These are phyloP conservation scores for Coranthus polyacanthus DNA, from an alignment of 2,797 vertebrate genomes.

Conservation along the genomic window DNA sequence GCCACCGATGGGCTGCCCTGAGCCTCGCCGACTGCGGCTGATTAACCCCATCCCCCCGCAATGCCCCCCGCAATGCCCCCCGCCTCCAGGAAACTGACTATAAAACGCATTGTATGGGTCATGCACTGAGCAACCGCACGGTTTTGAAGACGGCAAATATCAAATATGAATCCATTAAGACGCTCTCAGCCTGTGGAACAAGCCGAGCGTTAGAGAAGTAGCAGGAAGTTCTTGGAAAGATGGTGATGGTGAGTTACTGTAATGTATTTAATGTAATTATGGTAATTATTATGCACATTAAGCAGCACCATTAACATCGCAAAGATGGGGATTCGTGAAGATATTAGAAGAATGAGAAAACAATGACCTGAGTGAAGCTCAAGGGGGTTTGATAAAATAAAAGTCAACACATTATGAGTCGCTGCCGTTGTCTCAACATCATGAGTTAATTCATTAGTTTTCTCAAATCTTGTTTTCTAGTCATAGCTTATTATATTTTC, in stretches of 20 bases:
- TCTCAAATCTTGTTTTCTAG: too few relatives aligned
- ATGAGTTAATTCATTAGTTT: too few relatives aligned
- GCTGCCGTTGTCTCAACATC: too few relatives aligned
- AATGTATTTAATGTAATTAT: too few relatives aligned
- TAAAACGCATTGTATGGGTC: slow-evolving; percentile 37
- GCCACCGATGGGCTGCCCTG: slow-evolving; percentile 40
- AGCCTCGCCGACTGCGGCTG: slow-evolving; percentile 31
- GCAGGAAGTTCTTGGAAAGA: background rate
- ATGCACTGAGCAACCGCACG: slow-evolving; percentile 8
- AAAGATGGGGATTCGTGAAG: too few relatives aligned
- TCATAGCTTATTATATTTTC: too few relatives aligned
- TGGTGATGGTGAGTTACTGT: too few relatives aligned
- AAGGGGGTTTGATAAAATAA: too few relatives aligned
- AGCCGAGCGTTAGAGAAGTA: background rate
- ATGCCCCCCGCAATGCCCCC: background rate
- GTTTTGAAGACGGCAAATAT: slow-evolving; percentile 14
- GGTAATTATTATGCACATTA: too few relatives aligned
- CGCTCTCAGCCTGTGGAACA: background rate
- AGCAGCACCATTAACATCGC: background rate
- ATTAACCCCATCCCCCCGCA: slow-evolving; percentile 17
- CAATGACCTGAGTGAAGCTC: too few relatives aligned
- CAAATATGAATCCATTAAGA: slow-evolving; percentile 11
- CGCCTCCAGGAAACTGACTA: slow-evolving; percentile 24
- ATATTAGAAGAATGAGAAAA: too few relatives aligned
- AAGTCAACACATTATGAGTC: too few relatives aligned